phyloP scores from a whole-genome alignment of 1,140 invertebrate species.

The Drosophila malerkotliana region DNA sequence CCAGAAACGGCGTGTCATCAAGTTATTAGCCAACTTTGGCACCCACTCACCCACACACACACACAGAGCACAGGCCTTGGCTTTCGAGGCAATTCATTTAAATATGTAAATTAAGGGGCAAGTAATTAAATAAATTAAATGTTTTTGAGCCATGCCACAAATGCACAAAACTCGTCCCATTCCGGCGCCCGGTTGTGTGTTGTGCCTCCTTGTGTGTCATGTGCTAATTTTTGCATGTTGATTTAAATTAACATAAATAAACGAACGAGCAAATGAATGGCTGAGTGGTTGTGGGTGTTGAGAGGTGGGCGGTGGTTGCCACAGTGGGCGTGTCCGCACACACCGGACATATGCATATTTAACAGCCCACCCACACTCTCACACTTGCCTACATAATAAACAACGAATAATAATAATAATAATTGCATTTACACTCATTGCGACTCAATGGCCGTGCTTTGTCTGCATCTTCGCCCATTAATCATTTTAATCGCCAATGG shows the following conservation, averaged over 20 bases:
- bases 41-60: constrained; percentile 4
- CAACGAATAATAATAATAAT: constrained; percentile 36
- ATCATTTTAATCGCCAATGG: constrained; percentile 41
- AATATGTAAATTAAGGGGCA: constrained; percentile 62
- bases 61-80: constrained; percentile 20
- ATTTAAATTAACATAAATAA: constrained; percentile 67
- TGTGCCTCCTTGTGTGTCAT: constrained; percentile 35
- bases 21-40: constrained; percentile 40
- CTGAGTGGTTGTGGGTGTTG: constrained; percentile 20
- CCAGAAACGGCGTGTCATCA: constrained; percentile 37
- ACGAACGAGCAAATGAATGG: constrained; percentile 53
- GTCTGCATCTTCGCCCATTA: constrained; percentile 20
- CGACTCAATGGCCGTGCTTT: constrained; percentile 5
- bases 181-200: constrained; percentile 7
- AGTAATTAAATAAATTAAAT: constrained; percentile 67
- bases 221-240: constrained; percentile 65
- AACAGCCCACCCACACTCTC: constrained; percentile 2
- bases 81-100: constrained; percentile 58
- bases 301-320: background rate
- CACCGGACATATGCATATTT: constrained; percentile 58
- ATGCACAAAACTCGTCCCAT: constrained; percentile 44
- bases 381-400: constrained; percentile 43
- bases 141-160: constrained; percentile 45
- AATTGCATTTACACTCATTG: constrained; percentile 42
- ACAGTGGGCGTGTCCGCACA: constrained; percentile 26